Base-by-base conservation (phyloP, 1,140 invertebrate genomes). In the Tetraneura akinire region DNA sequence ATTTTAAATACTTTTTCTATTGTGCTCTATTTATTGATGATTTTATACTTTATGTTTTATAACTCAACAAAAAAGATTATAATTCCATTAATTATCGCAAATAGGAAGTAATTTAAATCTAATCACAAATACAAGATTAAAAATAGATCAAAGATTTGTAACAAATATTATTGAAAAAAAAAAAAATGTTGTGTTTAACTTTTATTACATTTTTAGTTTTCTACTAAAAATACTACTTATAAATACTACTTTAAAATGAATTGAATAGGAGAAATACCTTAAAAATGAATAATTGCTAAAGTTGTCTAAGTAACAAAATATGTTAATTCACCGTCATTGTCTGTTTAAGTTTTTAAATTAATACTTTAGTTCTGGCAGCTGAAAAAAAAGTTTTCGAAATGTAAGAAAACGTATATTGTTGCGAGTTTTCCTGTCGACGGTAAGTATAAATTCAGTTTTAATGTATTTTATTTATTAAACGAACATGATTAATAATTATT, bases 231-330 rank as follows among this genome's bases (percentile, higher is more conserved):
- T 42, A 49, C n/a, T n/a, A n/a, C n/a, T n/a, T n/a, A n/a, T n/a
- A n/a, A n/a, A n/a, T n/a, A n/a, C n/a, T 26, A 23, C 1, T 14
- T 49, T 45, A 16, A 70, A 47, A 70, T 49, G 23, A 70, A 70
- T 70, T 70, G 26, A 18, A 23, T 49, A 49, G 26, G 42, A 49
- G 45, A 47, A 70, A 70, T 37, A 16, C 8, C 10, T 18, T 9
- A 29, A 74, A 74, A 74, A 74, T 53, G 47, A 74, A 74, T 74
- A 74, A 74, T 55, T 55, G 49, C 49, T 14, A 74, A 74, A 74
- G 49, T 74, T 74, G 71, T 74, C 26, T 10, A 53, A 29, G 21
- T 23, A 37, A 18, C 8, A 37, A 74, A 74, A 74, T 74, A 74
- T 74, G 71, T 74, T 55, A 55, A 74, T 74, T 74, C 42, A 53